Conservation (phyloP, 1,140 invertebrate species). For the Aphis gossypii region DNA sequence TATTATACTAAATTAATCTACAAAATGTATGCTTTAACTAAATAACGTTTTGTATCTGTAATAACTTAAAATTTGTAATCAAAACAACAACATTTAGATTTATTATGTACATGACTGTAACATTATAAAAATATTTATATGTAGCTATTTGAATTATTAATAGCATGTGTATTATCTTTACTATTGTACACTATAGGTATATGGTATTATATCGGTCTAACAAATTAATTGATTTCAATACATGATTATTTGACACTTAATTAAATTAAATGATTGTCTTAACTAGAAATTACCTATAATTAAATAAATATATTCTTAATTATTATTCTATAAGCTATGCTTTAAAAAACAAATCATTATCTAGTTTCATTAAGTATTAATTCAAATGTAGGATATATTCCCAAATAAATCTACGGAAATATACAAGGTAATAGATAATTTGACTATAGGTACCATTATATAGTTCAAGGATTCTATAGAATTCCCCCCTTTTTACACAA, state of each 20-base stretch:
- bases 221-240: neutral
- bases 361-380: neutral
- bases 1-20: neutral
- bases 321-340: neutral
- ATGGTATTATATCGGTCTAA: neutral
- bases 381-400: conserved; percentile 12
- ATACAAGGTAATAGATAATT: conserved; percentile 37
- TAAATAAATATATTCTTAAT: neutral
- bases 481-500: conserved; percentile 35
- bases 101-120: neutral
- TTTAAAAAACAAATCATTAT: neutral
- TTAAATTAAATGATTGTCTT: neutral
- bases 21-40: neutral
- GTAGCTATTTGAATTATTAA: neutral
- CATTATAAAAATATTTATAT: neutral
- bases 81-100: neutral
- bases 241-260: neutral
- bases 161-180: neutral
- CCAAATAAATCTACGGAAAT: conserved; percentile 13
- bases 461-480: conserved; percentile 53
- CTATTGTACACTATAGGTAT: neutral
- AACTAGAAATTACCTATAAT: neutral
- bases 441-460: neutral
- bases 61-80: neutral
- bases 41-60: neutral